These are phyloP conservation scores for Tetramorium simillimum DNA, from an alignment of 1,140 invertebrate species.

Conservation along the genomic window DNA sequence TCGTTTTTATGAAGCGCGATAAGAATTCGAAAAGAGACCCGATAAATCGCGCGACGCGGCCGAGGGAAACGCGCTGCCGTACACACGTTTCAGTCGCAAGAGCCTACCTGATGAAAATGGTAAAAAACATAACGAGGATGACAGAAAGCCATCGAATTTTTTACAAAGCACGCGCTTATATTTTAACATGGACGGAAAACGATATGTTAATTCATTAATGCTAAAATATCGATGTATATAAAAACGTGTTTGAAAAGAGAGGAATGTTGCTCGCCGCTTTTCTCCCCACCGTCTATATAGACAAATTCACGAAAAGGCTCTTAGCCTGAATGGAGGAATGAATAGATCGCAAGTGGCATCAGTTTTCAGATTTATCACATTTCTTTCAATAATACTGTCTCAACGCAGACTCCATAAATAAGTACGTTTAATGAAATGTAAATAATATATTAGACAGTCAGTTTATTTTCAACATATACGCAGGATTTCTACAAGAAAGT, in stretches of 20 bases:
- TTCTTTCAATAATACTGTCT: background rate
- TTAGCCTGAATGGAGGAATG: background rate
- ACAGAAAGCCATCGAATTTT: constrained; percentile 27
- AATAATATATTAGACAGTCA: background rate
- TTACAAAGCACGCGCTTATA: constrained; percentile 9
- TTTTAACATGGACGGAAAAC: background rate
- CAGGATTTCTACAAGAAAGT: background rate
- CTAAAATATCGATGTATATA: background rate
- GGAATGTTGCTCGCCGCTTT: background rate
- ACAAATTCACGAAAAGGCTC: background rate
- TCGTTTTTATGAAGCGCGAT: constrained; percentile 74
- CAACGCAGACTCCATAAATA: background rate
- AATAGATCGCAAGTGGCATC: background rate
- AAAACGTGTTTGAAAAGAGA: background rate
- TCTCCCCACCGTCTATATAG: background rate
- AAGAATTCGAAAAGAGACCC: constrained; percentile 74
- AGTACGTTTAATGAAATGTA: background rate
- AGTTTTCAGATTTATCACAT: background rate
- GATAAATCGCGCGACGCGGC: constrained; percentile 67
- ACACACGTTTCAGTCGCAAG: constrained; percentile 29
- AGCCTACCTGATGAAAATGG: constrained; percentile 38
- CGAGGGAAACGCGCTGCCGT: constrained; percentile 17
- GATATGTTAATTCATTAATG: constrained; percentile 22
- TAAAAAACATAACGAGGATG: constrained; percentile 9
- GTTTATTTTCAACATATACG: background rate